A percentile compares a stretch with the other conserved stretches of the same genome.
These are phyloP conservation scores for Thripadectes ignobilis DNA, from an alignment of 2,797 vertebrate genomes.

Conservation along the genomic window DNA sequence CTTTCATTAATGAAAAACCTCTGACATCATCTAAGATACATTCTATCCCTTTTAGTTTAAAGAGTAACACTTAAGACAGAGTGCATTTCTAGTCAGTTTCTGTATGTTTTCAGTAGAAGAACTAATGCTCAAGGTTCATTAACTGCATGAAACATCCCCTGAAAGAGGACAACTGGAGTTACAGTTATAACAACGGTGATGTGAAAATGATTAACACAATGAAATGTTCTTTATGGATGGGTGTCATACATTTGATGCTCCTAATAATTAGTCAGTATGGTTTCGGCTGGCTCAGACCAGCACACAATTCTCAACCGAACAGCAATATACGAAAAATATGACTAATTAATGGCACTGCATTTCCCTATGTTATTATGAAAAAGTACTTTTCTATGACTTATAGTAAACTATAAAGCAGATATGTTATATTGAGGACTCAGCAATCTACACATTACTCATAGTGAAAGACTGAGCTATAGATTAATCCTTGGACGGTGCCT, in stretches of 20 bases:
- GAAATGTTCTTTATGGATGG: background rate
- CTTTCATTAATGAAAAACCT: background rate
- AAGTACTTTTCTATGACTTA: background rate
- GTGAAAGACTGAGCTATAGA: background rate
- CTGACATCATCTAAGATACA: background rate
- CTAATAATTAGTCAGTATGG: background rate
- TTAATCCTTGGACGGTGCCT: background rate
- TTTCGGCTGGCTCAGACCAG: background rate
- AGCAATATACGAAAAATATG: background rate
- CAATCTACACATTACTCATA: background rate
- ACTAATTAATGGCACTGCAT: background rate
- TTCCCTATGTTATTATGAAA: background rate
- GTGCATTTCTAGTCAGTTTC: background rate
- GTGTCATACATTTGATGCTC: background rate
- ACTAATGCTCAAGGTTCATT: background rate
- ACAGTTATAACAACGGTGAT: background rate
- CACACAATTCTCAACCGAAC: background rate
- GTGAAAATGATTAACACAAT: background rate
- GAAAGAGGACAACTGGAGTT: background rate
- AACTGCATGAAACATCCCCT: background rate
- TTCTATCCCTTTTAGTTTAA: background rate
- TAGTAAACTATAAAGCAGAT: background rate
- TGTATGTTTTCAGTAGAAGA: background rate
- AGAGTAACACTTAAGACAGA: background rate
- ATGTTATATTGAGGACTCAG: background rate